Conservation (phyloP, 2,888 invertebrate genomes). For the Formica aserva region DNA sequence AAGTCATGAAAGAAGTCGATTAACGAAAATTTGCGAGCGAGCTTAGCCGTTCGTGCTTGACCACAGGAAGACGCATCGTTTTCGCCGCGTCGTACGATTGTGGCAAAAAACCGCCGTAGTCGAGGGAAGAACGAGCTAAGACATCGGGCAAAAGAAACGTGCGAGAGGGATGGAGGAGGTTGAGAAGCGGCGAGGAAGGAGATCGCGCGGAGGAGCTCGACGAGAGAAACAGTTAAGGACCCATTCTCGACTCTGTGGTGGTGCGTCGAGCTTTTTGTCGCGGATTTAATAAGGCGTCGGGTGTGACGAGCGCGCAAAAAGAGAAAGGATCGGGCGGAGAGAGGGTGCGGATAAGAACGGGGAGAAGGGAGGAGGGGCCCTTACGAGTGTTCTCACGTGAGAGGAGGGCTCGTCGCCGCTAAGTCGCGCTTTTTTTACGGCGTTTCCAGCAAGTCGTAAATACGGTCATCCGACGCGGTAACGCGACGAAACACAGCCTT, state of each 20-base stretch:
- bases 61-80: background rate
- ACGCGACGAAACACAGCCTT: constrained; percentile 68
- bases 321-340: constrained; percentile 7
- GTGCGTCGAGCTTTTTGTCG: constrained; percentile 57
- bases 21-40: constrained; percentile 6
- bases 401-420: constrained; percentile 49
- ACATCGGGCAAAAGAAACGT: background rate
- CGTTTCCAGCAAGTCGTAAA: constrained; percentile 81
- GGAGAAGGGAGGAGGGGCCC: constrained; percentile 19
- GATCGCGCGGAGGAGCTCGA: constrained; percentile 46
- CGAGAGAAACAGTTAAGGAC: constrained; percentile 72
- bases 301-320: constrained; percentile 74
- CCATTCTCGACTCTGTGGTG: constrained; percentile 43
- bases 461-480: constrained; percentile 74
- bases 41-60: background rate
- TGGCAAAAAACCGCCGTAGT: background rate
- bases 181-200: constrained; percentile 47
- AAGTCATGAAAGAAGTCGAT: background rate
- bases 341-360: constrained; percentile 50
- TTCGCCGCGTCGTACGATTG: constrained; percentile 1
- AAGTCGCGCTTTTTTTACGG: constrained; percentile 75
- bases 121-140: background rate
- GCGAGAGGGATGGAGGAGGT: constrained; percentile 9
- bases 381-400: constrained; percentile 55
- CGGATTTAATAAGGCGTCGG: constrained; percentile 76